Conservation (phyloP, 2,797 vertebrate species). For the Micropoecilia bifurca region DNA sequence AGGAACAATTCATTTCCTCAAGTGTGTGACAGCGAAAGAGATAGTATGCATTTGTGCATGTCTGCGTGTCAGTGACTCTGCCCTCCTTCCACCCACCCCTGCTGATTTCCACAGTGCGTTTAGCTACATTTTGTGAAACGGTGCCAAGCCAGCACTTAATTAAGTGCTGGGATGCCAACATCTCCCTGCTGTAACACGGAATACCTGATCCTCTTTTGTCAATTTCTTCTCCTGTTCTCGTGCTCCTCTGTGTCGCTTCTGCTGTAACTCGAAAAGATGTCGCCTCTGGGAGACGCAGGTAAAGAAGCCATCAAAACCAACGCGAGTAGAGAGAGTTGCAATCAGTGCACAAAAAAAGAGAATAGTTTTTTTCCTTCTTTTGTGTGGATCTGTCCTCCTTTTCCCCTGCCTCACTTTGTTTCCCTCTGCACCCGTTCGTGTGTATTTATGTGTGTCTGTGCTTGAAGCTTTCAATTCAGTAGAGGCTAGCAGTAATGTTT, state of each 20-base stretch:
- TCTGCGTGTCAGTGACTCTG: conserved; percentile 34
- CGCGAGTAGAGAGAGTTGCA: conserved; percentile 71
- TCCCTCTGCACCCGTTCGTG: conserved; percentile 23
- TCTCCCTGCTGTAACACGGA: conserved; percentile 66
- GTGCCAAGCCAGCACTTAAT: conserved; percentile 74
- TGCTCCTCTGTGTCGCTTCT: conserved; percentile 62
- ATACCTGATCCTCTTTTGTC: conserved; percentile 74
- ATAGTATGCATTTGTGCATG: conserved; percentile 5
- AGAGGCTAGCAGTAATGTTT: conserved; percentile 71
- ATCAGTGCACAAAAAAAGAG: conserved; percentile 53
- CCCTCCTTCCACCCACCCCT: conserved; percentile 56
- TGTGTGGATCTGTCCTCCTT: conserved; percentile 53
- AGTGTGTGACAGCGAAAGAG: conserved; percentile 7
- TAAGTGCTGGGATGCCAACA: conserved; percentile 68
- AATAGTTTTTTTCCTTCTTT: conserved; percentile 59
- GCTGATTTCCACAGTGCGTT: conserved; percentile 51
- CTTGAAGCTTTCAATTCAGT: conserved; percentile 66
- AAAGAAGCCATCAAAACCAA: conserved; percentile 78
- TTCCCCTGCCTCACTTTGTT: conserved; percentile 53
- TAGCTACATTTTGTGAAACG: conserved; percentile 69
- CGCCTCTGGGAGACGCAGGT: conserved; percentile 77
- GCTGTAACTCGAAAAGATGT: conserved; percentile 71
- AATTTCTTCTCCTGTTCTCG: conserved; percentile 62
- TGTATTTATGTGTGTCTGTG: conserved; percentile 17
- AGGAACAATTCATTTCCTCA: conserved; percentile 48